Evolutionary conservation across 2,113 vertebrate species (phyloP).

Genomic region (Xiphophorus couchianus): DNA sequence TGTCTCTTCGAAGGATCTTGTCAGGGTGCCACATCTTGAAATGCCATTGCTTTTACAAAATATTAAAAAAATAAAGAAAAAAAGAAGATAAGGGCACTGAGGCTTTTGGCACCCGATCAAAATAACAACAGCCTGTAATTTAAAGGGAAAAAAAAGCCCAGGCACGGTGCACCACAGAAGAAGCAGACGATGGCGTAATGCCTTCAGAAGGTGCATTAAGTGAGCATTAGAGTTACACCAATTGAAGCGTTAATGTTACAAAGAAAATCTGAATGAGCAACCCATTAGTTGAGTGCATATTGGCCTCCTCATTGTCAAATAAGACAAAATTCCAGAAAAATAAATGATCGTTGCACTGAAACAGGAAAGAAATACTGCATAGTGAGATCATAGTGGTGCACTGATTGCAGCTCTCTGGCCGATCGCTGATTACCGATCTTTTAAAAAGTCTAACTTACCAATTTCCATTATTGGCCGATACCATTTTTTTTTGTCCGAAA

Average conservation of each 20-base stretch:
- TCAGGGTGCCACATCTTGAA: constrained; percentile 26
- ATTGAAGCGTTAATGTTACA: constrained; percentile 28
- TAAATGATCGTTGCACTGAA: constrained; percentile 16
- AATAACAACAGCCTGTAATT: constrained; percentile 17
- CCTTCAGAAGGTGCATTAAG: constrained; percentile 23
- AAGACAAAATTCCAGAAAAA: constrained; percentile 20
- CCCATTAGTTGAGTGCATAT: constrained; percentile 33
- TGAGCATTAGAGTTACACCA: constrained; percentile 33
- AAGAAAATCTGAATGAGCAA: constrained; percentile 34
- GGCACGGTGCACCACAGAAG: background rate
- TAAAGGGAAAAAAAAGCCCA: background rate
- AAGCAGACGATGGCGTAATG: background rate
- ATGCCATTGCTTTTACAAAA: constrained; percentile 15
- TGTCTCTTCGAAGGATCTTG: constrained; percentile 22
- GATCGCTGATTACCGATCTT: too few relatives aligned
- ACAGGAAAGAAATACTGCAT: constrained; percentile 33
- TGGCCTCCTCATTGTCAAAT: constrained; percentile 37
- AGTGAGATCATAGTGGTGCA: constrained; percentile 2
- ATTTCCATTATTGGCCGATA: too few relatives aligned
- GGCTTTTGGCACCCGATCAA: constrained; percentile 29
- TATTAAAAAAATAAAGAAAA: background rate
- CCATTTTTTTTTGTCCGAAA: too few relatives aligned
- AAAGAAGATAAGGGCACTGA: constrained; percentile 4
- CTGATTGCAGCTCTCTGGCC: too few relatives aligned
- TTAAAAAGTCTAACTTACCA: too few relatives aligned